Evolutionary conservation across 2,888 invertebrate genomes (phyloP).

Genomic region (Mesorhabditis spiculigera): DNA sequence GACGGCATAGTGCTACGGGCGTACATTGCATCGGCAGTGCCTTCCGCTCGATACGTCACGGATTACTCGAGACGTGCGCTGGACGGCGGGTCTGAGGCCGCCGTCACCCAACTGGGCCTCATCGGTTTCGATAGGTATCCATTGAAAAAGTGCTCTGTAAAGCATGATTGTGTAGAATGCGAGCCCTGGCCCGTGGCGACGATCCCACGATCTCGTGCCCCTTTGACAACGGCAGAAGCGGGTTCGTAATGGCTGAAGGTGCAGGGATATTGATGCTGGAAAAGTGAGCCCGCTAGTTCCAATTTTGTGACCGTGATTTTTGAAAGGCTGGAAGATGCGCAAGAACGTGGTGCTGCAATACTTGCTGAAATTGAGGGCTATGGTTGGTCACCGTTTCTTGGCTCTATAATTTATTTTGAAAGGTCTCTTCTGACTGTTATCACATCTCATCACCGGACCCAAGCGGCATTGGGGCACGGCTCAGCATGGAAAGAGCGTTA

Average conservation of each 20-base stretch:
- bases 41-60: conserved; percentile 59
- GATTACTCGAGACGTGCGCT: conserved; percentile 69
- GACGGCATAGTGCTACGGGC: conserved; percentile 96
- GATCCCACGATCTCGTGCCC: conserved; percentile 76
- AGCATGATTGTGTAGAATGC: conserved; percentile 28
- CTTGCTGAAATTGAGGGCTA: conserved; percentile 87
- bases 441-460: conserved; percentile 86
- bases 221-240: conserved; percentile 75
- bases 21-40: conserved; percentile 80
- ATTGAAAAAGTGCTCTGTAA: not conserved
- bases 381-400: conserved; percentile 64
- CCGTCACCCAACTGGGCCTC: conserved; percentile 37
- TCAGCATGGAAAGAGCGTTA: conserved; percentile 82
- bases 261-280: conserved; percentile 69
- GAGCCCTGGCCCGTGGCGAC: conserved; percentile 35
- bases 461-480: conserved; percentile 80
- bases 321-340: conserved; percentile 83
- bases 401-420: conserved; percentile 7
- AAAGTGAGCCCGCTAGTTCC: not conserved
- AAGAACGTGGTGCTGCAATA: conserved; percentile 72
- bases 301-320: conserved; percentile 67
- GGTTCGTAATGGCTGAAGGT: conserved; percentile 98
- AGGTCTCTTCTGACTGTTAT: conserved; percentile 67
- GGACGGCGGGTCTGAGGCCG: conserved; percentile 46
- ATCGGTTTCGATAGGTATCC: conserved; percentile 38